These are phyloP conservation scores for Bothrops alternatus DNA, from an alignment of 2,797 vertebrate genomes.

Conservation along the genomic window DNA sequence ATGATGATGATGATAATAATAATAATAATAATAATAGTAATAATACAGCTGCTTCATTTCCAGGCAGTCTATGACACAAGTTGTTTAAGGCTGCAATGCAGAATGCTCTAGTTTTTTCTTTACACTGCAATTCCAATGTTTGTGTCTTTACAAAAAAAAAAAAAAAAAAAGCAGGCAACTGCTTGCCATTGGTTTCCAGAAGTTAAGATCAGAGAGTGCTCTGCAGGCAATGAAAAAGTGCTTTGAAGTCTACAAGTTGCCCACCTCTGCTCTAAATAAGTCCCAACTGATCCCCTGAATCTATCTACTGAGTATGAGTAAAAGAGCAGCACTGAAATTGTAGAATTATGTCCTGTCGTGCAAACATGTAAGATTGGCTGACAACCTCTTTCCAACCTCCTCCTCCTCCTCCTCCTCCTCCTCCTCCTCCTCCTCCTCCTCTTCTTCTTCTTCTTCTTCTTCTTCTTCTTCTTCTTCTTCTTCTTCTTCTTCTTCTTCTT, in stretches of 20 bases:
- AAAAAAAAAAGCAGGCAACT: background rate
- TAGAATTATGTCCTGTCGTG: background rate
- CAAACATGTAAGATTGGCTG: constrained; percentile 1
- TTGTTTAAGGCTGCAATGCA: background rate
- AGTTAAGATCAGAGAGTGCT: background rate
- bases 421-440: too few species aligned
- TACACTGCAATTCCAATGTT: background rate
- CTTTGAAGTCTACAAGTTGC: background rate
- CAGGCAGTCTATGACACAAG: background rate
- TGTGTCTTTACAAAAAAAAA: background rate
- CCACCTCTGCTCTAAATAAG: background rate
- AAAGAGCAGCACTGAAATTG: background rate
- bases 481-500: background rate
- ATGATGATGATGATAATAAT: too few species aligned
- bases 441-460: background rate
- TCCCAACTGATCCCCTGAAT: background rate
- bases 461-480: too few species aligned
- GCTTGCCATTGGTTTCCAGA: background rate
- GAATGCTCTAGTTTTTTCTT: background rate
- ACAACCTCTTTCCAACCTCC: background rate
- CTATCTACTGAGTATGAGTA: background rate
- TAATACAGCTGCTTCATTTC: background rate
- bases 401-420: too few species aligned
- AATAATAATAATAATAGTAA: too few species aligned
- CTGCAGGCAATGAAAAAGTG: too few species aligned